Evolutionary conservation across 2,888 invertebrate genomes (phyloP).

Genomic region (Drosophila quinaria): DNA sequence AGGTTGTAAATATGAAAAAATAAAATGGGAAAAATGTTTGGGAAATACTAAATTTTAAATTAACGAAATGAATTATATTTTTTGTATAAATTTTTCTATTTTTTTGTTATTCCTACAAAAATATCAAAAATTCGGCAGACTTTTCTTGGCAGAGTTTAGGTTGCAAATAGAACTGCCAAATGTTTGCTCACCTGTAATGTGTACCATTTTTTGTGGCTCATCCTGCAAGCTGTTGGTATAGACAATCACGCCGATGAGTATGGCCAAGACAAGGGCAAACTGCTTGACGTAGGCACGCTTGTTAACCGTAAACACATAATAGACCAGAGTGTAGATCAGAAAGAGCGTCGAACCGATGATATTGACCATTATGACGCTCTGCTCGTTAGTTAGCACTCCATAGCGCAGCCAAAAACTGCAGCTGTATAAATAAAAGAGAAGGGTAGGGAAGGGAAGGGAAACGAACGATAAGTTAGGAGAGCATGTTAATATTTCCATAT

Average conservation of each 20-base stretch:
- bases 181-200: conserved; percentile 88
- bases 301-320: conserved; percentile 90
- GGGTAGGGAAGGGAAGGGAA: background rate
- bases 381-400: conserved; percentile 90
- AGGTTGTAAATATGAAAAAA: no score
- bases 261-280: conserved; percentile 86
- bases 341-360: conserved; percentile 90
- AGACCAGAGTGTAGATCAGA: conserved; percentile 89
- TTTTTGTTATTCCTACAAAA: no score
- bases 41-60: no score
- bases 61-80: no score
- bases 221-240: conserved; percentile 88
- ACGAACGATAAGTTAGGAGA: background rate
- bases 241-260: conserved; percentile 87
- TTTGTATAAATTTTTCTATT: no score
- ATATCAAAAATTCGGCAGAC: no score
- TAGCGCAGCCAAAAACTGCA: conserved; percentile 93
- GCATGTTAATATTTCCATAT: conserved; percentile 10
- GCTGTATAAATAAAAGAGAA: conserved; percentile 85
- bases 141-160: no score
- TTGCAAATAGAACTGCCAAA: background rate
- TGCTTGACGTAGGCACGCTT: conserved; percentile 89
- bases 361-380: conserved; percentile 91
- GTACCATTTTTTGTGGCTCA: conserved; percentile 86
- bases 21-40: no score